Base-by-base conservation (phyloP, 2,797 vertebrate species). In the Cirrhinus molitorella region DNA sequence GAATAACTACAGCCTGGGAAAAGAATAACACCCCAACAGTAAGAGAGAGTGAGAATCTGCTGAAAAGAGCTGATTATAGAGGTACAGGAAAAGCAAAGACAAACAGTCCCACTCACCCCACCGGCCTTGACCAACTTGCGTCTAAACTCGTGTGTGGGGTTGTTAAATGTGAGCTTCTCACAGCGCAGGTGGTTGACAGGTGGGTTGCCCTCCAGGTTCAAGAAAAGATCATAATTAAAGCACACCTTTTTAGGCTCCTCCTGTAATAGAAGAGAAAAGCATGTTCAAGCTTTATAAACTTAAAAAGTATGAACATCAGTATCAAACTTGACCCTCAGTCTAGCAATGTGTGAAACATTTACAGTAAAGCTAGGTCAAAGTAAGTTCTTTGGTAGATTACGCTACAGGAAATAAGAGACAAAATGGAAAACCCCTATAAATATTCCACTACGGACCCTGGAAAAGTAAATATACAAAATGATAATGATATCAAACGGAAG, bases 81-180 rank as follows among this genome's bases (percentile, higher is more conserved):
- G 61, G 11, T 63, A 74, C 83, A 67, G 71, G 53, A 81, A 47
- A 85, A 57, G 45, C 70, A 77, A 81, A 59, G 31, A 72, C 59
- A 77, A 68, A 67, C 51, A 77, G 43, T 37, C 66, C 57, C 19
- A 37, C 97, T 97, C 94, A 99, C 97, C 96, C 97, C 97, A 92
- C 97, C 97, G 23, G 97, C 97, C 93, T 92, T 96, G 85, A 99
- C 94, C 86, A 99, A 95, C 88, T 99, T 99, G 90, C 94, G 96
- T 80, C 96, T 95, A 94, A 99, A 99, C 89, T 99, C 97, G 90
- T 96, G 95, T 86, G 97, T 99, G 91, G 98, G 98, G 91, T 99
- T 99, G 94, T 98, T 99, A 92, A 99, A 99, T 83, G 97, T 98
- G 89, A 99, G 96, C 80, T 99, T 99, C 95, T 99, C 98, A 53